These are phyloP conservation scores for Neoaliturus tenellus DNA, from an alignment of 2,888 invertebrate species.

Conservation along the genomic window DNA sequence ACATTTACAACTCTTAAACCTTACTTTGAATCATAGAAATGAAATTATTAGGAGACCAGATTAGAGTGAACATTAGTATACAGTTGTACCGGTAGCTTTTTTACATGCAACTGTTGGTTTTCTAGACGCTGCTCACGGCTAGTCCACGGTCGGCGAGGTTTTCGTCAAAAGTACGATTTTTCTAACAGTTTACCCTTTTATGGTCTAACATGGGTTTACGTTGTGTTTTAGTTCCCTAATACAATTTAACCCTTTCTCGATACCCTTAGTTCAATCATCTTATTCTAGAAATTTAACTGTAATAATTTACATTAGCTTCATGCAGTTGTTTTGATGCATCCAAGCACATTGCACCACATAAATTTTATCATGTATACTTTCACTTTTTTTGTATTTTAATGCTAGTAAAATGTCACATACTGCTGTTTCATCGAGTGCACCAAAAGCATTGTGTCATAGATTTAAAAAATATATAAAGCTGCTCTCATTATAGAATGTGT, in stretches of 20 bases:
- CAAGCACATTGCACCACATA: not conserved
- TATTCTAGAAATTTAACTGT: not conserved
- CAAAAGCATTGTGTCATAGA: no score
- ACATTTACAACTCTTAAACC: no score
- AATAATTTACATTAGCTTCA: not conserved
- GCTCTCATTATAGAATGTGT: no score
- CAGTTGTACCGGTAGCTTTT: not conserved
- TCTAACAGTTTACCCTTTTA: not conserved
- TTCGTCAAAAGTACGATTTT: conserved; percentile 46
- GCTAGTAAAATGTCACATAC: no score
- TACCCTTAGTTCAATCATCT: not conserved
- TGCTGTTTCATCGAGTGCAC: no score
- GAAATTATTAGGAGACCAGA: no score
- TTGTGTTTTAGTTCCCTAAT: conserved; percentile 28
- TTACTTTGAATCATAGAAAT: no score
- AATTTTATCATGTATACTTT: no score
- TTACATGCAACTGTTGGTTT: conserved; percentile 25
- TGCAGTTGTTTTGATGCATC: not conserved
- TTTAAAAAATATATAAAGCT: no score
- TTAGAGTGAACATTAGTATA: no score
- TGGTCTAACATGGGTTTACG: conserved; percentile 23
- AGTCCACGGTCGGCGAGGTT: conserved; percentile 48
- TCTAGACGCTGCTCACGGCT: conserved; percentile 46
- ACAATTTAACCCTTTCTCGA: not conserved
- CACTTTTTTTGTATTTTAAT: no score